Evolutionary conservation across 2,797 vertebrate species (phyloP).

Genomic region (Ptychobarbus kaznakovi): DNA sequence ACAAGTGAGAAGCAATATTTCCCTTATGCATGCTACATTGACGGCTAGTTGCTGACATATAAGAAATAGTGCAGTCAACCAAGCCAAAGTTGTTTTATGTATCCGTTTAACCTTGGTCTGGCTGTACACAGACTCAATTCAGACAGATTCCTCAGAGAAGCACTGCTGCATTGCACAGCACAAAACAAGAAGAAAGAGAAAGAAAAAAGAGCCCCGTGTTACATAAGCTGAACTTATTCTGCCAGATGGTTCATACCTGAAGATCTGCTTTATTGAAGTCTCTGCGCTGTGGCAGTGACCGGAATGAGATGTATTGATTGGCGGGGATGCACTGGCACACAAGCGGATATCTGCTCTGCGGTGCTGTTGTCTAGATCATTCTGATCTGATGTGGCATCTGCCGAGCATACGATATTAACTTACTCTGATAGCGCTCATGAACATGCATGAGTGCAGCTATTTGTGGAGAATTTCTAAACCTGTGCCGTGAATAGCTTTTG

Average conservation of each 20-base stretch:
- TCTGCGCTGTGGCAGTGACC: slow-evolving; percentile 26
- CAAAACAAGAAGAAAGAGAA: slow-evolving; percentile 9
- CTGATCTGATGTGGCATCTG: slow-evolving; percentile 39
- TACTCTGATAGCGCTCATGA: slow-evolving; percentile 9
- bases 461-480: slow-evolving; percentile 18
- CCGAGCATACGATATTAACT: slow-evolving; percentile 27
- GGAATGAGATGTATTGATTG: slow-evolving; percentile 42
- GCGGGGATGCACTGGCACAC: background rate
- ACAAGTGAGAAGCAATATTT: background rate
- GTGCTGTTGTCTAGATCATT: slow-evolving; percentile 15
- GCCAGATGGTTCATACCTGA: slow-evolving; percentile 41
- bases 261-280: slow-evolving; percentile 40
- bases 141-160: background rate
- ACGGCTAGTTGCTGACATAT: background rate
- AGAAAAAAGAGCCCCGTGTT: background rate
- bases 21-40: background rate
- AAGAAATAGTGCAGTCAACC: background rate
- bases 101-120: slow-evolving; percentile 20
- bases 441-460: slow-evolving; percentile 39
- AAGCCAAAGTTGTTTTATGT: background rate
- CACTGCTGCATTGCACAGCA: slow-evolving; percentile 12
- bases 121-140: slow-evolving; percentile 13
- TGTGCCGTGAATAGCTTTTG: slow-evolving; percentile 6
- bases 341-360: slow-evolving; percentile 1
- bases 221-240: slow-evolving; percentile 48